A percentile compares a stretch with the other conserved stretches of the same genome.
phyloP scores from a whole-genome alignment of 2,888 invertebrate species.

The Chrysolina haemoptera region DNA sequence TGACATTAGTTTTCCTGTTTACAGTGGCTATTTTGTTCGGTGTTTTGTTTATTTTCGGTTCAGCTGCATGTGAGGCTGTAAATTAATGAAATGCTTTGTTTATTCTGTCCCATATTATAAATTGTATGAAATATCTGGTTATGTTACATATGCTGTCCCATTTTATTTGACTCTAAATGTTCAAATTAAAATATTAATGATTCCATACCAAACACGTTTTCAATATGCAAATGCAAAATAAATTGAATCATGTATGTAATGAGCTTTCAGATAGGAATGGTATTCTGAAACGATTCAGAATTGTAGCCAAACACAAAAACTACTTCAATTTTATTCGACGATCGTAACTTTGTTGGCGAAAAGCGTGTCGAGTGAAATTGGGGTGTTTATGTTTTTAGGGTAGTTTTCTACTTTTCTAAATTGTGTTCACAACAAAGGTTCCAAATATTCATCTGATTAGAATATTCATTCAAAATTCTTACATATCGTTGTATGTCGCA shows the following conservation, averaged over 20 bases:
- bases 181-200: conserved; percentile 47
- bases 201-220: conserved; percentile 44
- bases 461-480: no score
- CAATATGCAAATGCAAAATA: conserved; percentile 42
- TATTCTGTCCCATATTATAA: conserved; percentile 60
- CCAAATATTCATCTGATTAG: no score
- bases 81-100: conserved; percentile 63
- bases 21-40: conserved; percentile 59
- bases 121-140: conserved; percentile 60
- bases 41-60: conserved; percentile 61
- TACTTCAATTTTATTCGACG: no score
- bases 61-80: conserved; percentile 62
- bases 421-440: no score
- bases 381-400: no score
- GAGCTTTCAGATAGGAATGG: conserved; percentile 29
- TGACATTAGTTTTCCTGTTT: conserved; percentile 62
- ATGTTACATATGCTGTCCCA: conserved; percentile 57
- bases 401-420: no score
- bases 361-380: no score
- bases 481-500: no score
- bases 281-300: background rate
- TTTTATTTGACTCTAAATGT: conserved; percentile 47
- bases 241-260: conserved; percentile 45
- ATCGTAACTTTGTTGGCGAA: no score
- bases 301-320: no score